Evolutionary conservation across 1,140 invertebrate genomes (phyloP).

Genomic region (Tetramorium simillimum): DNA sequence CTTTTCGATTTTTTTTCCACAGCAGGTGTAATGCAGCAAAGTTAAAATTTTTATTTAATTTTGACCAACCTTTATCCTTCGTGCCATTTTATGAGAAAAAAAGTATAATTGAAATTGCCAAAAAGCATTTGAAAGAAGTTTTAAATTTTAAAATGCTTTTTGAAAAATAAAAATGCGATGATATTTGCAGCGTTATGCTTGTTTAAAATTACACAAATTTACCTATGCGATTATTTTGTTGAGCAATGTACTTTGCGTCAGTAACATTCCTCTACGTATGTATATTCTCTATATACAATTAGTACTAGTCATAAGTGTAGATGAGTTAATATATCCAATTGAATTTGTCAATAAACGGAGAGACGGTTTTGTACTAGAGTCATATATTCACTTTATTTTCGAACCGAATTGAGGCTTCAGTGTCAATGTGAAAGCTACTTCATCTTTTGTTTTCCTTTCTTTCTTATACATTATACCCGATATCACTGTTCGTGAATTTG

Average conservation of each 20-base stretch:
- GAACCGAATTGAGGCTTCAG: background rate
- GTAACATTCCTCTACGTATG: background rate
- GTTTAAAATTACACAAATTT: no score
- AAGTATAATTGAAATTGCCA: no score
- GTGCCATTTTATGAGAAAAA: no score
- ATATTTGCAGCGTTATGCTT: no score
- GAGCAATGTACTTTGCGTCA: background rate
- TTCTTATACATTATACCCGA: background rate
- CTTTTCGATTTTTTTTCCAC: no score
- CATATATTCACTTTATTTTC: background rate
- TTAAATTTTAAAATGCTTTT: no score
- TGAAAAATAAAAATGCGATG: no score
- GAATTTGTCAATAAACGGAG: background rate
- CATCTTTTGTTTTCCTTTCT: background rate
- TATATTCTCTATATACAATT: background rate
- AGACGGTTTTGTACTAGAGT: background rate
- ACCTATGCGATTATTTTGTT: no score
- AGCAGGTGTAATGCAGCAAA: no score
- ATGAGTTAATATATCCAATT: background rate
- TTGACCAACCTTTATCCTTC: no score
- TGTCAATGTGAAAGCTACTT: background rate
- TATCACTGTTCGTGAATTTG: background rate
- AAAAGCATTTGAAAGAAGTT: no score
- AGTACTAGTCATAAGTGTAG: slow-evolving; percentile 1
- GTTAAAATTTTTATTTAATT: no score